Conservation (phyloP, 2,113 vertebrate species). For the Gopherus flavomarginatus region DNA sequence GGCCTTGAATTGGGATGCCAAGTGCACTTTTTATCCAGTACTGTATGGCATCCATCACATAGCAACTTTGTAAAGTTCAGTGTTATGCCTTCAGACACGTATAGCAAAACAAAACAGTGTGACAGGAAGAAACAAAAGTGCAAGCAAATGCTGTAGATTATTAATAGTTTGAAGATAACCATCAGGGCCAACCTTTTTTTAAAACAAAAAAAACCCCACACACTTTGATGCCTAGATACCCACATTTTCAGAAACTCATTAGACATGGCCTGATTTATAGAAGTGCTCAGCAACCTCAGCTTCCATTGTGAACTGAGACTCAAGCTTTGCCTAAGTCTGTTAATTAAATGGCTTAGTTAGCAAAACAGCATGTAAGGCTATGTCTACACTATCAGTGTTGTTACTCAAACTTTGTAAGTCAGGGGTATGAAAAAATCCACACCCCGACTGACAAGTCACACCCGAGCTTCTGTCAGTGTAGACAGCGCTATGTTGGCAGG, state of each 20-base stretch:
- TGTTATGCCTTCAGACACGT: not conserved
- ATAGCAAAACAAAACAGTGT: not conserved
- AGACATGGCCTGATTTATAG: fast-evolving
- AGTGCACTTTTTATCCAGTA: not conserved
- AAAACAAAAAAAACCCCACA: not conserved
- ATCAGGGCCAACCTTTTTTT: not conserved
- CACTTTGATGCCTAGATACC: too few species aligned
- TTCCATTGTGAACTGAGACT: not conserved
- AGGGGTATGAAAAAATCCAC: too few species aligned
- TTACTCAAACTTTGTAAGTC: too few species aligned
- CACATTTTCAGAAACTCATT: not conserved
- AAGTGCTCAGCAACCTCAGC: not conserved
- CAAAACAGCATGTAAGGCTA: not conserved
- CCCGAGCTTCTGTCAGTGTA: too few species aligned
- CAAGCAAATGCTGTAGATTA: not conserved
- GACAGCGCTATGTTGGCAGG: too few species aligned
- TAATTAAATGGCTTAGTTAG: not conserved
- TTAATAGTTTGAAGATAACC: not conserved
- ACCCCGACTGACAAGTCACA: too few species aligned
- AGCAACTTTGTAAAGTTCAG: not conserved
- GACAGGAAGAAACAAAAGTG: not conserved
- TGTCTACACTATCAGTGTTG: too few species aligned
- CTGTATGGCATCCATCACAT: not conserved
- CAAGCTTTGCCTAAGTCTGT: not conserved
- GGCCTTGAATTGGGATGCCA: conserved; percentile 30